A percentile compares a stretch with the other conserved stretches of the same genome.
Conservation (phyloP, 2,797 vertebrate genomes). For the Anabacerthia variegaticeps region DNA sequence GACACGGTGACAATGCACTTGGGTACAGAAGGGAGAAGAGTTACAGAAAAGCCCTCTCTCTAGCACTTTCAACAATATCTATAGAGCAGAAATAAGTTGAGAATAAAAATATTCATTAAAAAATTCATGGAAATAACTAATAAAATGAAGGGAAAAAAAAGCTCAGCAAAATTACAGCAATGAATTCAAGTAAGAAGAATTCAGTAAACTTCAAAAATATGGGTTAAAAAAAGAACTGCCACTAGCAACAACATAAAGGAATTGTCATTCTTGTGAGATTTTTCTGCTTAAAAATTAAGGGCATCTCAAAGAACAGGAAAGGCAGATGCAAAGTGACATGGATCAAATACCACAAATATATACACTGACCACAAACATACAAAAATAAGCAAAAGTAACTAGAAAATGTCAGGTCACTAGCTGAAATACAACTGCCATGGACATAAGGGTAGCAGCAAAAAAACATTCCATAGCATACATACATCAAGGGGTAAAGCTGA, state of each 20-base stretch:
- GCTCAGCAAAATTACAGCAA: not conserved
- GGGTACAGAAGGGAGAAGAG: not conserved
- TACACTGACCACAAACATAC: not conserved
- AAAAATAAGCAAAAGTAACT: not conserved
- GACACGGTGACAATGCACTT: rapidly evolving
- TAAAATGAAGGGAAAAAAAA: not conserved
- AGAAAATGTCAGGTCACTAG: not conserved
- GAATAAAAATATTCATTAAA: not conserved
- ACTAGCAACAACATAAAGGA: not conserved
- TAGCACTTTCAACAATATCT: not conserved
- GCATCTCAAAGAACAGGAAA: not conserved
- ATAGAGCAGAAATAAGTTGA: not conserved
- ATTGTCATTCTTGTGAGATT: too few species aligned
- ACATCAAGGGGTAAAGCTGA: not conserved
- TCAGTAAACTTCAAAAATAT: not conserved
- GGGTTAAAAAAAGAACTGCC: not conserved
- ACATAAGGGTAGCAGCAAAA: not conserved
- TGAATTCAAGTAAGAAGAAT: not conserved
- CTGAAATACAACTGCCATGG: not conserved
- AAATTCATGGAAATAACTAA: not conserved
- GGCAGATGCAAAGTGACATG: not conserved
- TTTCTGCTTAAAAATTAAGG: not conserved
- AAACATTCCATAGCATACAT: not conserved
- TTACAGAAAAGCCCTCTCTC: not conserved
- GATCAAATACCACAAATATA: not conserved